These are phyloP conservation scores for Zygothrica quintamaculata DNA, from an alignment of 2,888 invertebrate genomes.

Conservation along the genomic window DNA sequence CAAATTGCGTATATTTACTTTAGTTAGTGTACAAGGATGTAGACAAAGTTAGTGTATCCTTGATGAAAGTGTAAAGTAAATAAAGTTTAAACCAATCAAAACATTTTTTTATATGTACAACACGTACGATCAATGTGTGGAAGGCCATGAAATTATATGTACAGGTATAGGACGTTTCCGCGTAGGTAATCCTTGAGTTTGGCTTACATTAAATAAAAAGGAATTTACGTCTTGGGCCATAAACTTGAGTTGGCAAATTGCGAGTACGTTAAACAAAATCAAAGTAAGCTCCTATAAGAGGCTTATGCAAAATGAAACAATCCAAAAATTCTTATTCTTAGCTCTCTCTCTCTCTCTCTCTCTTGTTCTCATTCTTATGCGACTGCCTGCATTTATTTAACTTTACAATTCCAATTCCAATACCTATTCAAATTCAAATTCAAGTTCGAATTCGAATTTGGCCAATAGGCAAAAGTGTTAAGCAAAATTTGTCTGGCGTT, in stretches of 20 bases:
- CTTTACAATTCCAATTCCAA: constrained; percentile 40
- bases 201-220: constrained; percentile 70
- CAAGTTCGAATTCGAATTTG: too few species aligned
- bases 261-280: constrained; percentile 62
- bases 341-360: too few species aligned
- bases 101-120: constrained; percentile 43
- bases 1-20: too few species aligned
- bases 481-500: constrained; percentile 71
- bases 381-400: constrained; percentile 39
- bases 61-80: constrained; percentile 1
- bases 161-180: constrained; percentile 18
- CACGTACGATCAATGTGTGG: constrained; percentile 51
- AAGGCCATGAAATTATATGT: constrained; percentile 37
- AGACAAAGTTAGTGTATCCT: neutral
- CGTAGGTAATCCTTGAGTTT: constrained; percentile 24
- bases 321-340: too few species aligned
- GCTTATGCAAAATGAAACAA: constrained; percentile 70
- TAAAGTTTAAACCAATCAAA: constrained; percentile 20
- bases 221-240: constrained; percentile 68
- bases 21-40: neutral
- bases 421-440: too few species aligned
- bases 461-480: constrained; percentile 73
- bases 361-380: constrained; percentile 30
- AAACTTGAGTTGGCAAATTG: constrained; percentile 63
- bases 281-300: constrained; percentile 70